phyloP scores from a whole-genome alignment of 2,888 invertebrate genomes.

The Harpalus rufipes region DNA sequence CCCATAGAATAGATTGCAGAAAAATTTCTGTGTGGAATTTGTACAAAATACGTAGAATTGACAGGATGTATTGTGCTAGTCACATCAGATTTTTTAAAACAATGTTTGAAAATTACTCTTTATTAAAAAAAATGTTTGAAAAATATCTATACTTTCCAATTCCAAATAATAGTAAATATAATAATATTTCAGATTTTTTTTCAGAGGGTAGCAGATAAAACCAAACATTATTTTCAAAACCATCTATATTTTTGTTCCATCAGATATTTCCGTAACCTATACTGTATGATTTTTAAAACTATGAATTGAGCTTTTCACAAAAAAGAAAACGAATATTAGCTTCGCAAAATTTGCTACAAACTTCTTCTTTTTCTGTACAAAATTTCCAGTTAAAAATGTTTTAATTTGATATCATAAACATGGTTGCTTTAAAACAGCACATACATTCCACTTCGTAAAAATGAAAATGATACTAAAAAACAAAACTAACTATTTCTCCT shows the following conservation, averaged over 20 bases:
- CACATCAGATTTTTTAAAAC: too few relatives aligned
- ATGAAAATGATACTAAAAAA: neutral
- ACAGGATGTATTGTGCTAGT: too few relatives aligned
- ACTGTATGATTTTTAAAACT: neutral
- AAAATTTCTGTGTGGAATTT: too few relatives aligned
- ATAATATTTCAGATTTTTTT: too few relatives aligned
- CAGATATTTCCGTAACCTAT: neutral
- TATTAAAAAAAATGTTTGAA: too few relatives aligned
- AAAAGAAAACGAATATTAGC: neutral
- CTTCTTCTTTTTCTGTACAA: neutral
- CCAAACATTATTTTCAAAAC: too few relatives aligned
- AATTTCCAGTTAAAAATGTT: constrained; percentile 6
- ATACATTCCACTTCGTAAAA: neutral
- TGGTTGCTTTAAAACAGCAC: neutral
- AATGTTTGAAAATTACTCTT: too few relatives aligned
- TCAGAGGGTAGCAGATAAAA: too few relatives aligned
- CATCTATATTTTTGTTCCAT: neutral
- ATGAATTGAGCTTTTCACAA: neutral
- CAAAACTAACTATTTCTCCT: constrained; percentile 32
- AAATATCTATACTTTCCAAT: too few relatives aligned
- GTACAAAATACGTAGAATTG: too few relatives aligned
- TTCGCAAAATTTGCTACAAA: neutral
- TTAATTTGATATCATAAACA: constrained; percentile 4
- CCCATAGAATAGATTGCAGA: too few relatives aligned
- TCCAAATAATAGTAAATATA: too few relatives aligned